phyloP scores from a whole-genome alignment of 2,888 invertebrate genomes.

The Lasioglossum malachurum region DNA sequence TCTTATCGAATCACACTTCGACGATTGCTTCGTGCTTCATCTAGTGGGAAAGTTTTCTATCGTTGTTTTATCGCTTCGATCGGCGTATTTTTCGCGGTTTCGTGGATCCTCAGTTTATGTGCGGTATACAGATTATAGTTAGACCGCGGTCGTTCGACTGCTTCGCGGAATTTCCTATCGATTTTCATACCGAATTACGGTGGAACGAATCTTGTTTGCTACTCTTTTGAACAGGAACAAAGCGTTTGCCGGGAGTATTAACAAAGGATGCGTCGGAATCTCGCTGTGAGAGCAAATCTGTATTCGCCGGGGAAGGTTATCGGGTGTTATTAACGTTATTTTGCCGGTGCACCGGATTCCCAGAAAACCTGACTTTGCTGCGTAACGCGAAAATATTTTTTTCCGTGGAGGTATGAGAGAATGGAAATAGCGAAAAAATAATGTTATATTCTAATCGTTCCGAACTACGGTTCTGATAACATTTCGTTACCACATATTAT shows the following conservation, averaged over 20 bases:
- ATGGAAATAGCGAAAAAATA: neutral
- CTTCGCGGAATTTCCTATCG: constrained; percentile 40
- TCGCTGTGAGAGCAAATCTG: constrained; percentile 35
- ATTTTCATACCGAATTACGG: constrained; percentile 42
- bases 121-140: constrained; percentile 39
- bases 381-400: constrained; percentile 1
- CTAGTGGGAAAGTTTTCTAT: constrained; percentile 39
- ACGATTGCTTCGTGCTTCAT: constrained; percentile 54
- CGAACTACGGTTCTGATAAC: neutral
- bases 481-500: neutral
- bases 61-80: constrained; percentile 44
- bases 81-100: constrained; percentile 36
- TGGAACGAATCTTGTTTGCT: constrained; percentile 46
- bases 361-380: neutral
- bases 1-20: constrained; percentile 44
- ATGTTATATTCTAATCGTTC: neutral
- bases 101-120: constrained; percentile 7
- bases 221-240: constrained; percentile 50
- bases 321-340: constrained; percentile 50
- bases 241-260: constrained; percentile 27
- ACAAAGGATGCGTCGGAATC: constrained; percentile 39
- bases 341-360: neutral
- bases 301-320: constrained; percentile 36
- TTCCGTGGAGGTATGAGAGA: neutral
- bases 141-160: neutral